Percentiles rank a stretch among this genome's conserved stretches.
phyloP scores from a whole-genome alignment of 1,140 invertebrate species.

The Pseudomyrmex sp. region DNA sequence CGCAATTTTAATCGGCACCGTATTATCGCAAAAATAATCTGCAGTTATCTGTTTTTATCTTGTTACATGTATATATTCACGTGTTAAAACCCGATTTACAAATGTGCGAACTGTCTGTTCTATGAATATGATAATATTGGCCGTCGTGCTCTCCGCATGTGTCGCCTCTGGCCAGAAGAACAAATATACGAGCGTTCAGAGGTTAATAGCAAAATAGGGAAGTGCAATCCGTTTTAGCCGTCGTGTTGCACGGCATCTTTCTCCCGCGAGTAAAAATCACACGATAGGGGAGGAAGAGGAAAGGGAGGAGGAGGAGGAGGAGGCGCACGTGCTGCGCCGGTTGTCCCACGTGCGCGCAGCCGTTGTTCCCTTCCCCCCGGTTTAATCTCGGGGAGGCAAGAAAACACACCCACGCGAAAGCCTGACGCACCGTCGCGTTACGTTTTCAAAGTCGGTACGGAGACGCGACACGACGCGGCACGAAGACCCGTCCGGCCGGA shows the following conservation, averaged over 20 bases:
- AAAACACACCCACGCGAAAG: slow-evolving; percentile 21
- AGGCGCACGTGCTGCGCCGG: neutral
- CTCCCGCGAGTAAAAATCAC: slow-evolving; percentile 19
- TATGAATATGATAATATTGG: neutral
- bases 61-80: neutral
- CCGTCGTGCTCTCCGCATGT: too few species aligned
- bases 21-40: too few species aligned
- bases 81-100: too few species aligned
- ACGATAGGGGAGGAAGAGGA: neutral
- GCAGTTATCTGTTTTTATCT: neutral
- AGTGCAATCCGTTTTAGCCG: neutral
- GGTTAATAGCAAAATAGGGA: neutral
- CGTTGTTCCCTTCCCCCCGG: neutral
- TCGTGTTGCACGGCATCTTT: slow-evolving; percentile 2
- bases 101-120: neutral
- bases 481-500: slow-evolving; percentile 1
- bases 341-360: slow-evolving; percentile 4
- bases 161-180: neutral
- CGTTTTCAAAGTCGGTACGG: neutral
- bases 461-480: neutral
- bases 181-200: neutral
- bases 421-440: neutral
- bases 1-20: neutral
- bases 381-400: slow-evolving; percentile 22
- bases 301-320: too few species aligned